phyloP scores from a whole-genome alignment of 2,888 invertebrate species.

The Amphipyra berbera region DNA sequence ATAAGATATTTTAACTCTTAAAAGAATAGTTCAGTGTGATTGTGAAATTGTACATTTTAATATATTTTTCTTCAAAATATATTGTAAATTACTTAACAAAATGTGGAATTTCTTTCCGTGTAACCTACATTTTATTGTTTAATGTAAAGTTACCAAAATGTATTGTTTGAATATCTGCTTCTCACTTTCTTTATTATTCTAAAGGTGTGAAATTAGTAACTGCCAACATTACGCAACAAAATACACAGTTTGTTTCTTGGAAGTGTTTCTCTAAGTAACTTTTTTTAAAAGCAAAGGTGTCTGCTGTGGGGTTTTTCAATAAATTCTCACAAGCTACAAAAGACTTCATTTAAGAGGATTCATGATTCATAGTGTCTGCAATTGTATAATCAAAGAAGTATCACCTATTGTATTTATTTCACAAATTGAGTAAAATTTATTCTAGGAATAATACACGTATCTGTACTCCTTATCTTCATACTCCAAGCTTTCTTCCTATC shows the following conservation, averaged over 20 bases:
- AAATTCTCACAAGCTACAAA: too few species aligned
- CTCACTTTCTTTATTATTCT: slow-evolving; percentile 38
- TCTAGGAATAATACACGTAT: too few species aligned
- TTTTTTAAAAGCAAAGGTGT: too few species aligned
- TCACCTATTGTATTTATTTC: too few species aligned
- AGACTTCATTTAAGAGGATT: too few species aligned
- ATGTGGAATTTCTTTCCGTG: slow-evolving; percentile 15
- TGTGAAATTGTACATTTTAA: not conserved
- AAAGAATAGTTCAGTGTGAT: not conserved
- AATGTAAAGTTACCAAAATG: slow-evolving; percentile 13
- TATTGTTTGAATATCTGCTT: slow-evolving; percentile 27
- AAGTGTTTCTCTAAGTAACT: slow-evolving; percentile 3
- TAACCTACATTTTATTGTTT: slow-evolving; percentile 37
- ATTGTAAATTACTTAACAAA: slow-evolving; percentile 15
- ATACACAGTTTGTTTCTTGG: slow-evolving; percentile 23
- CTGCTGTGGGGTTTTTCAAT: too few species aligned
- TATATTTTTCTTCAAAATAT: not conserved
- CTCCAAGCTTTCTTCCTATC: not conserved
- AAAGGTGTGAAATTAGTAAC: slow-evolving; percentile 44
- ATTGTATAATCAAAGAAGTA: too few species aligned
- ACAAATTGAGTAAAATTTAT: too few species aligned
- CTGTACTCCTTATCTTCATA: too few species aligned
- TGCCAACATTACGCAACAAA: slow-evolving; percentile 31
- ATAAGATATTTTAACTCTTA: slow-evolving; percentile 27
- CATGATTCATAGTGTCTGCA: too few species aligned